Conservation (phyloP, 2,797 vertebrate genomes). For the Sebastolobus altivelis region DNA sequence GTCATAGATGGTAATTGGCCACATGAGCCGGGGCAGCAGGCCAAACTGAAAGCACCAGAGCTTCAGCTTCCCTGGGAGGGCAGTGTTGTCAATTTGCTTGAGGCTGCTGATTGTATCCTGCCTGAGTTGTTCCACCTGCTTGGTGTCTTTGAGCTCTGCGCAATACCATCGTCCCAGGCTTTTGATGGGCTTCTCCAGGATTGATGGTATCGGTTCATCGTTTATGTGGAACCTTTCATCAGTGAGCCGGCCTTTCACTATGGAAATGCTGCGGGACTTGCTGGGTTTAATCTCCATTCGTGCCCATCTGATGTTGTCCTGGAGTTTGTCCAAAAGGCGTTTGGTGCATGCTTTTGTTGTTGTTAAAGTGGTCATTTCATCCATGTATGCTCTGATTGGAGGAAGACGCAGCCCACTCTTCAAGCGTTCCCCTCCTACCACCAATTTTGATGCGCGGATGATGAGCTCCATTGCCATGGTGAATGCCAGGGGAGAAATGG, state of each 20-base stretch:
- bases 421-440: neutral
- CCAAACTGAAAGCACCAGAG: too few relatives aligned
- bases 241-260: too few relatives aligned
- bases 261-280: neutral
- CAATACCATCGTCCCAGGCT: constrained; percentile 8
- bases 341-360: too few relatives aligned
- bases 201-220: too few relatives aligned
- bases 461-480: neutral
- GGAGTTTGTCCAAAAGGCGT: too few relatives aligned
- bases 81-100: neutral
- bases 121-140: constrained; percentile 22
- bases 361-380: too few relatives aligned
- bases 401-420: neutral
- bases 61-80: too few relatives aligned
- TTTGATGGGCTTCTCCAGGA: neutral
- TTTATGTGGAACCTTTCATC: too few relatives aligned
- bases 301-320: neutral
- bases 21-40: too few relatives aligned
- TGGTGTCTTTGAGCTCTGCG: constrained; percentile 27
- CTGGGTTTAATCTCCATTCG: neutral
- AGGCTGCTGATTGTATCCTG: constrained; percentile 1
- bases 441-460: neutral
- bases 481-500: neutral
- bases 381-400: neutral
- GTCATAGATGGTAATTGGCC: too few relatives aligned